These are phyloP conservation scores for Erebia palarica DNA, from an alignment of 2,888 invertebrate species.

Conservation along the genomic window DNA sequence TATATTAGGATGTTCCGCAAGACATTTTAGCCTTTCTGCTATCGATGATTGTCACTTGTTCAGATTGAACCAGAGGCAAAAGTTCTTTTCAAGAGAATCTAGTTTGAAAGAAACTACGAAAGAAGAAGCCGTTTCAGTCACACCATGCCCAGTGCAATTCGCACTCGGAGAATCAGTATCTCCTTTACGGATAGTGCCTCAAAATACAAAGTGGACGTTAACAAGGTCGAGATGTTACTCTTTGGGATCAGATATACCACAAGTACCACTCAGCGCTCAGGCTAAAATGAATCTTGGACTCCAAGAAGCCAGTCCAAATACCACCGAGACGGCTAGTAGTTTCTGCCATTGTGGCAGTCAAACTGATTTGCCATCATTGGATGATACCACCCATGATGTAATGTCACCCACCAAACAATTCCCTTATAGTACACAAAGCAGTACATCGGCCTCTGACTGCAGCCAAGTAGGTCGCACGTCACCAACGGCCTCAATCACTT, in stretches of 20 bases:
- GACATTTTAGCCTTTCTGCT: conserved; percentile 87
- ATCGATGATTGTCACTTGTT: conserved; percentile 82
- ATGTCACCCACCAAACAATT: conserved; percentile 74
- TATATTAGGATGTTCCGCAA: conserved; percentile 80
- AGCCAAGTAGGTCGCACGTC: conserved; percentile 81
- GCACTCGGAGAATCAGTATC: conserved; percentile 86
- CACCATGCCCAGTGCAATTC: conserved; percentile 82
- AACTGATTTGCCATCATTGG: conserved; percentile 86
- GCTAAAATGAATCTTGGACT: conserved; percentile 85
- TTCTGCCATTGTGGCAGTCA: conserved; percentile 89
- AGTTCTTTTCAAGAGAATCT: conserved; percentile 69
- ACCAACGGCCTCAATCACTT: conserved; percentile 79
- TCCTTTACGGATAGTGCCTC: conserved; percentile 63
- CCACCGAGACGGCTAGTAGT: conserved; percentile 62
- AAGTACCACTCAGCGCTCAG: conserved; percentile 83
- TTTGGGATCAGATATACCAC: conserved; percentile 82
- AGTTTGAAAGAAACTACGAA: conserved; percentile 72
- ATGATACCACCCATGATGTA: conserved; percentile 65
- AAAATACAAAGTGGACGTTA: conserved; percentile 55
- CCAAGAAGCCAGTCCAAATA: conserved; percentile 74
- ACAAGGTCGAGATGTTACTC: conserved; percentile 85
- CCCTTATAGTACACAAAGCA: conserved; percentile 72
- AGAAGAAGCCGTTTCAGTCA: conserved; percentile 55
- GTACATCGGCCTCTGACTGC: conserved; percentile 80
- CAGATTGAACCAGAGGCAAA: conserved; percentile 73